These are phyloP conservation scores for Madoqua kirkii DNA, from an alignment of 2,113 vertebrate species.

Conservation along the genomic window DNA sequence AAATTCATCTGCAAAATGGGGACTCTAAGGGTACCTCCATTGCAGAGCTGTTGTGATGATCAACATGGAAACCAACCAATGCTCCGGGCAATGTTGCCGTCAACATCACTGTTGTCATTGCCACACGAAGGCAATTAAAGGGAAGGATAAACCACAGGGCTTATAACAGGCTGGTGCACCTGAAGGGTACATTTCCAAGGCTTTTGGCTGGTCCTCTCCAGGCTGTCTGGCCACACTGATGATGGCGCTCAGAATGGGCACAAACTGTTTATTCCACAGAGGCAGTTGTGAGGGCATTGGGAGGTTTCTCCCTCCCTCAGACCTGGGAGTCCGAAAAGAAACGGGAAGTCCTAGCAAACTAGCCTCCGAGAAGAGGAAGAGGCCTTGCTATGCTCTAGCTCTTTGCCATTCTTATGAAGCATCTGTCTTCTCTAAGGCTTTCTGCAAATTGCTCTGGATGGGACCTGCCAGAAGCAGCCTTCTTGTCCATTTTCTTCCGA, in stretches of 20 bases:
- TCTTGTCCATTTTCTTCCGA: not conserved
- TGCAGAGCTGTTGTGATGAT: not conserved
- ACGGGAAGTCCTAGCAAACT: not conserved
- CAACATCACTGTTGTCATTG: not conserved
- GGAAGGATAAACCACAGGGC: not conserved
- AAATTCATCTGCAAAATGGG: not conserved
- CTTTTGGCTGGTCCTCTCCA: not conserved
- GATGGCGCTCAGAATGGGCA: not conserved
- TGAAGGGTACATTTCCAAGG: not conserved
- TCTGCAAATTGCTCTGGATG: conserved; percentile 1
- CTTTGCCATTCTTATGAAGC: not conserved
- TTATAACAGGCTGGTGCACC: not conserved
- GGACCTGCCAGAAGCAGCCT: not conserved
- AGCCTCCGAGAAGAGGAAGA: not conserved
- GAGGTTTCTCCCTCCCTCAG: not conserved
- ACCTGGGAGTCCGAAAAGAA: not conserved
- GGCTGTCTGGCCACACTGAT: not conserved
- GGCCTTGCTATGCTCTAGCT: not conserved
- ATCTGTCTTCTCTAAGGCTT: not conserved
- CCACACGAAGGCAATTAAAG: not conserved
- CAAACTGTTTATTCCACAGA: not conserved
- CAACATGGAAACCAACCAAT: not conserved
- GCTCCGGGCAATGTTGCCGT: not conserved
- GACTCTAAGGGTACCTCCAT: not conserved
- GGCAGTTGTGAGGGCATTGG: not conserved